Evolutionary conservation across 2,888 invertebrate species (phyloP).

Genomic region (Polia nebulosa): DNA sequence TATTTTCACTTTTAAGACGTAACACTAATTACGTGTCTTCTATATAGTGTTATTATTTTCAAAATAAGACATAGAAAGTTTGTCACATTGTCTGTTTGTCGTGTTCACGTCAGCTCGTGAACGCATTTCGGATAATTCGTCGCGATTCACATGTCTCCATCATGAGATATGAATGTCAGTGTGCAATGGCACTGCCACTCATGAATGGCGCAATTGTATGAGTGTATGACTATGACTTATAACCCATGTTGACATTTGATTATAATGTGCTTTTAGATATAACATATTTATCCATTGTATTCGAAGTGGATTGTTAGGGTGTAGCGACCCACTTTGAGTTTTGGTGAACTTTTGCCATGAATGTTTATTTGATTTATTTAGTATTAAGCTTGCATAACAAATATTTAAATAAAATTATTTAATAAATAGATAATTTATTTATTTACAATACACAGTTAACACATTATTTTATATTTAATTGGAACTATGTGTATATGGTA

Average conservation of each 20-base stretch:
- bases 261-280: conserved; percentile 34
- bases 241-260: conserved; percentile 58
- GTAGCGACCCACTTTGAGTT: conserved; percentile 31
- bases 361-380: conserved; percentile 25
- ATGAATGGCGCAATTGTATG: conserved; percentile 51
- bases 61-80: conserved; percentile 64
- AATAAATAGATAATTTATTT: no score
- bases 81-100: conserved; percentile 79
- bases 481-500: neutral
- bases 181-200: conserved; percentile 56
- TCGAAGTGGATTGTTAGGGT: conserved; percentile 24
- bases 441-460: no score
- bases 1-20: conserved; percentile 45
- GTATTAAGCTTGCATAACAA: neutral
- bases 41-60: conserved; percentile 59
- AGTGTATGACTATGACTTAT: conserved; percentile 53
- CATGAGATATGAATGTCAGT: conserved; percentile 74
- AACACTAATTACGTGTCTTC: conserved; percentile 53
- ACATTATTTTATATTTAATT: no score
- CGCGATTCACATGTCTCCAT: conserved; percentile 79
- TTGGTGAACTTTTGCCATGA: conserved; percentile 26
- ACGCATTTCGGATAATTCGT: conserved; percentile 73
- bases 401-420: no score
- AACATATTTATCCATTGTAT: conserved; percentile 38
- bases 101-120: conserved; percentile 72